Evolutionary conservation across 2,113 vertebrate species (phyloP).

Genomic region (Sinocyclocheilus rhinocerous): DNA sequence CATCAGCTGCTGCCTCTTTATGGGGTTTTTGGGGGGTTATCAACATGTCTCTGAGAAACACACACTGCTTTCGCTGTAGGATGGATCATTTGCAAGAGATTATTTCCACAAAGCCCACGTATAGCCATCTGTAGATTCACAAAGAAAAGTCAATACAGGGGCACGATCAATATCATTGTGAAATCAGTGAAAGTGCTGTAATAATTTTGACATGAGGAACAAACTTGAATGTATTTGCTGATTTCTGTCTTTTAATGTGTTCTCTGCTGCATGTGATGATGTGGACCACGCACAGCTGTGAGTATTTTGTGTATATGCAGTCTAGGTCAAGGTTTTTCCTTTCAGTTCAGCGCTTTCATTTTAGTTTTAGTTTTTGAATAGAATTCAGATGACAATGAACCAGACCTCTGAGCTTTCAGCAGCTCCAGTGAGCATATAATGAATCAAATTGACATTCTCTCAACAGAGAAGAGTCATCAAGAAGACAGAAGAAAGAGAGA

Average conservation of each 20-base stretch:
- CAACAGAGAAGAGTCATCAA: conserved; percentile 80
- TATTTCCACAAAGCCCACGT: not conserved
- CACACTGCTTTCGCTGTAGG: not conserved
- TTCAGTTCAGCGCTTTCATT: not conserved
- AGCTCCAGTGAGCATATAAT: not conserved
- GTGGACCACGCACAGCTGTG: not conserved
- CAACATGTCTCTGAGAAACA: not conserved
- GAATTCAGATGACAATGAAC: not conserved
- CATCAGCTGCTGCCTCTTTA: conserved; percentile 36
- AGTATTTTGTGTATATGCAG: not conserved
- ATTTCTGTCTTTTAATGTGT: conserved; percentile 31
- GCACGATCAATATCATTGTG: not conserved
- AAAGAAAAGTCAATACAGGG: not conserved
- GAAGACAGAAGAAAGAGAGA: conserved; percentile 84
- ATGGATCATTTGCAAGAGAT: not conserved
- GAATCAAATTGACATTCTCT: not conserved
- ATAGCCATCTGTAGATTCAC: not conserved
- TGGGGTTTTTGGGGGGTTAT: not conserved
- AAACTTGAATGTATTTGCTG: not conserved
- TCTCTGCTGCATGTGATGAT: conserved; percentile 5
- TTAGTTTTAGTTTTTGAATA: not conserved
- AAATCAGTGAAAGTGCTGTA: not conserved
- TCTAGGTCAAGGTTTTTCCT: conserved; percentile 12
- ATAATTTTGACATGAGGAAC: not conserved
- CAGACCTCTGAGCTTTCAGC: not conserved